Evolutionary conservation across 2,888 invertebrate genomes (phyloP), one percentile per base, ranked within the genome.

Genomic region (Argyresthia albistria): DNA sequence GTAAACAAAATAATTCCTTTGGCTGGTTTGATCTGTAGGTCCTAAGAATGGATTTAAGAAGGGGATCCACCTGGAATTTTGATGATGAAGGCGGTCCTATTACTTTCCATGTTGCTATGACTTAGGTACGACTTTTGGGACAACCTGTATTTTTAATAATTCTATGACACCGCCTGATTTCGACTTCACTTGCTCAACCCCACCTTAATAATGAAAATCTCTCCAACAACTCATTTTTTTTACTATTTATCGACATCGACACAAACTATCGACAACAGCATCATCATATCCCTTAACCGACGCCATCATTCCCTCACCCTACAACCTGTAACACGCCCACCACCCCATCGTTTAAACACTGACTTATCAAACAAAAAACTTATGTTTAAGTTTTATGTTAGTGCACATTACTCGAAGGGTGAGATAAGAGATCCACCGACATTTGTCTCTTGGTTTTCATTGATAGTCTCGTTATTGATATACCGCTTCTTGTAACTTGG

Each of bases 311-410:
- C 69, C 72, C 79, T 69, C 80, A 72, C 76, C 73, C 58, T 62
- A 65, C 78, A 76, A 82, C 83, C 84, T 83, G 83, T 81, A 80
- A 76, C 71, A 63, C 74, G 70, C 73, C 75, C 69, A 63, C 73
- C 80, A 60, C 77, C 78, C 78, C 69, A 71, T 74, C 83, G 78
- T 79, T 86, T 82, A 82, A 84, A 81, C 77, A 84, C 80, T 80
- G 83, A 82, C 83, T 86, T 84, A 83, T 83, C 84, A 86, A 84
- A 84, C 50, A 50, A 50, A 50, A 86, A 86, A 84, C 84, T 84
- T 86, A 84, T 77, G 83, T 80, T 83, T 78, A 78, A 80, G 70
- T 81, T 79, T 70, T 70, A 76, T 73, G 68, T 74, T 67, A 74
- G 73, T 75, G 78, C 73, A 82, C 46, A 37, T 54, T 51, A 46